Evolutionary conservation across 2,113 vertebrate species (phyloP).

Genomic region (Columba livia): DNA sequence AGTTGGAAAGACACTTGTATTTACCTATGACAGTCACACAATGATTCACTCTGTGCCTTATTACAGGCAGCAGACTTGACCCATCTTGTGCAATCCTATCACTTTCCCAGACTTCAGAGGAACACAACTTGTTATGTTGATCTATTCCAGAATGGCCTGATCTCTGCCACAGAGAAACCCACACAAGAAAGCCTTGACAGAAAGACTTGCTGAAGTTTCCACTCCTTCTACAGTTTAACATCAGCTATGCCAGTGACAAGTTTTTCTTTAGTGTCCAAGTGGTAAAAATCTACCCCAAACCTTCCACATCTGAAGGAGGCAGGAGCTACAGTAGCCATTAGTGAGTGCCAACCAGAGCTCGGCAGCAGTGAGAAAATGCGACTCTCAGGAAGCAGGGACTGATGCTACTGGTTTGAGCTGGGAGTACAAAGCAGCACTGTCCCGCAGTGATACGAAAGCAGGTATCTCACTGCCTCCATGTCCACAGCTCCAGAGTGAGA

Average conservation of each 20-base stretch:
- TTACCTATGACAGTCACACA: neutral
- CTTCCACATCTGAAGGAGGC: neutral
- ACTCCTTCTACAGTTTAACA: neutral
- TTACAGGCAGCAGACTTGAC: constrained; percentile 37
- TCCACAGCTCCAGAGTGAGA: neutral
- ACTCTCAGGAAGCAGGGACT: neutral
- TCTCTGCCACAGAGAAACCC: neutral
- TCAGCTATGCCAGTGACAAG: neutral
- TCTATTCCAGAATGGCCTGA: neutral
- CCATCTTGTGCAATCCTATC: constrained; percentile 13
- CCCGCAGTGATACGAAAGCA: neutral
- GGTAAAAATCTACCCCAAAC: neutral
- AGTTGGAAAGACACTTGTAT: neutral
- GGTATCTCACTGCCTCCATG: neutral
- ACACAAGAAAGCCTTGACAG: neutral
- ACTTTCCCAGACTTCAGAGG: constrained; percentile 4
- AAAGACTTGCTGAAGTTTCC: neutral
- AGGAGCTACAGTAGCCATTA: neutral
- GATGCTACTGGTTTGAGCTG: neutral
- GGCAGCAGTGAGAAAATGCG: neutral
- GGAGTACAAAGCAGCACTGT: neutral
- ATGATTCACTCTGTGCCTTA: constrained; percentile 33
- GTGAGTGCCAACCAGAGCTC: neutral
- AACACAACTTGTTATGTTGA: neutral
- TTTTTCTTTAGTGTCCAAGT: neutral